Base-by-base conservation (phyloP, 2,797 vertebrate species). In the Gadopsis bispinosus region DNA sequence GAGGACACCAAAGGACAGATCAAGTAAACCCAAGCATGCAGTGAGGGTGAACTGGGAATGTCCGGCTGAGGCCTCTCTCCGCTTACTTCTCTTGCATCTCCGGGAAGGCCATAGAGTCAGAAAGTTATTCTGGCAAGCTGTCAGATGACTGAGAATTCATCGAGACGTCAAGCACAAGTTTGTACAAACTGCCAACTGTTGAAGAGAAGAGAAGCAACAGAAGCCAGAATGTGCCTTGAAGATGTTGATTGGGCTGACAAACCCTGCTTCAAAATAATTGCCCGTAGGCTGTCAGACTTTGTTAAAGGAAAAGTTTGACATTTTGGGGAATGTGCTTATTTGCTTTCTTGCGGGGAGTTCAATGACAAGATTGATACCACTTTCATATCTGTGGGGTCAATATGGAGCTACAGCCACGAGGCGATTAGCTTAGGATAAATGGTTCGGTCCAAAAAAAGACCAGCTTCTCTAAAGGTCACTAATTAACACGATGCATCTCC, bases 61-160 rank as follows among this genome's bases (percentile, higher is more conserved):
- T 3, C 39, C 17, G 37, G 3, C 7, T 41, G 13, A 59, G 12
- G 20, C 33, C 33, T 59, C 20, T 31, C 39, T 11, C 45, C 5
- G 7, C 33, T 33, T 33, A 33, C 33, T 33, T 33, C 7, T 33
- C 33, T 33, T 33, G 33, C 33, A 33, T 33, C 33, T 7, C 33
- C 33, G 33, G 33, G 33, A 33, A 33, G 33, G 33, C 5, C 33
- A 5, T 33, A 33, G 33, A 33, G 33, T 68, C 43, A 39, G 51
- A 81, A 22, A 79, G 75, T 29, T 43, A 74, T 53, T 77, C 47
- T 66, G 70, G 67, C 73, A 78, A 77, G 48, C 31, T 69, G 63
- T 75, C 39, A 81, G 54, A 63, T 75, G 74, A 83, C 67, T 37
- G 17, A 54, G 37, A 39, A 39, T 37, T 4, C 35, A 37, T 17